These are phyloP conservation scores for Syrmaticus mikado DNA, from an alignment of 2,113 vertebrate genomes.

Conservation along the genomic window DNA sequence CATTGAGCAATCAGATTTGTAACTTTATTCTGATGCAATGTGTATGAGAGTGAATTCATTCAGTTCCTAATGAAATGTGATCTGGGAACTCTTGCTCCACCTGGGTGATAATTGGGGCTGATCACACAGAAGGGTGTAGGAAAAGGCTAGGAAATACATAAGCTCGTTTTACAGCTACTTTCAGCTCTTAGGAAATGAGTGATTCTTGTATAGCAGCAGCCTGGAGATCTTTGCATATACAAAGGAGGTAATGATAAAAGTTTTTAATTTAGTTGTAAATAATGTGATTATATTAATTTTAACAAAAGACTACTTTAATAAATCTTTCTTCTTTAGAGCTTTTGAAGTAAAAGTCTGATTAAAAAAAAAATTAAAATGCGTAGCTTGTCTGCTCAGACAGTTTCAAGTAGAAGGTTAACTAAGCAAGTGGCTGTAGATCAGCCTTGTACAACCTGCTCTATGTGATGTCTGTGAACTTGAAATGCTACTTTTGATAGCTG, in stretches of 20 bases:
- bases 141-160: slow-evolving; percentile 40
- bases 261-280: neutral
- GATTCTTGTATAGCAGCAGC: neutral
- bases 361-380: neutral
- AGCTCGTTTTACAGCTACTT: neutral
- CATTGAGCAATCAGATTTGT: slow-evolving; percentile 11
- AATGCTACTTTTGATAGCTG: slow-evolving; percentile 24
- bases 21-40: neutral
- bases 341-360: neutral
- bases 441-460: slow-evolving; percentile 14
- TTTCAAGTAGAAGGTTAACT: neutral
- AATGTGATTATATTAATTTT: neutral
- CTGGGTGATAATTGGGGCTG: slow-evolving; percentile 30
- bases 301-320: neutral
- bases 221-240: neutral
- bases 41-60: neutral
- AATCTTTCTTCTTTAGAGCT: neutral
- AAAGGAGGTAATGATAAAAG: neutral
- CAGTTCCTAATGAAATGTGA: neutral
- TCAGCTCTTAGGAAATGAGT: neutral
- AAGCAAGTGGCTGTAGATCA: neutral
- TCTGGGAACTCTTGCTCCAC: neutral
- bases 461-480: neutral
- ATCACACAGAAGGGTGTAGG: slow-evolving; percentile 18
- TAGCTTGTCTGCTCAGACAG: neutral